Evolutionary conservation across 2,888 invertebrate species (phyloP).

Genomic region (Hydropsyche betteni): DNA sequence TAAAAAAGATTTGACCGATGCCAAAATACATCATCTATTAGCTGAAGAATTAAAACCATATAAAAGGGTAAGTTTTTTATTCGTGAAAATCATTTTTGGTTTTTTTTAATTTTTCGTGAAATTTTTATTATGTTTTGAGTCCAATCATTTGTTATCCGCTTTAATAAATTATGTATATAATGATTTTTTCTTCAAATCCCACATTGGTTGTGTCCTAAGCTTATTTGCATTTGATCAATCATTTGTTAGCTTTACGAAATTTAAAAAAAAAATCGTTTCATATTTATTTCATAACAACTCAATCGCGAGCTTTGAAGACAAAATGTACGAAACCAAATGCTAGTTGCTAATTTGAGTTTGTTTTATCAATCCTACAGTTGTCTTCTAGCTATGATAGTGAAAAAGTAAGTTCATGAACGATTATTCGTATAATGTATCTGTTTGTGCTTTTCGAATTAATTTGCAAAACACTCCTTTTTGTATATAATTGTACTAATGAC

Average conservation of each 20-base stretch:
- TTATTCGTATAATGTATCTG: conserved; percentile 39
- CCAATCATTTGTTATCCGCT: conserved; percentile 17
- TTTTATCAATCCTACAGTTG: conserved; percentile 51
- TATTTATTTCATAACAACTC: not conserved
- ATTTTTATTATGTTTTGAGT: conserved; percentile 20
- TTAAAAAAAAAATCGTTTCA: not conserved
- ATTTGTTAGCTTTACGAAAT: not conserved
- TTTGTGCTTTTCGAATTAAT: conserved; percentile 19
- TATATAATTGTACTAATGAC: not conserved
- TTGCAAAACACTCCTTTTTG: conserved; percentile 23
- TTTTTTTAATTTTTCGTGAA: not conserved
- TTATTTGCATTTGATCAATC: too few species aligned
- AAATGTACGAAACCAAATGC: conserved; percentile 4
- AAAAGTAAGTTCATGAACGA: conserved; percentile 45
- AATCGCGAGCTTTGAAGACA: conserved; percentile 25
- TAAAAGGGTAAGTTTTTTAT: conserved; percentile 72
- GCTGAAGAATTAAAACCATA: conserved; percentile 91
- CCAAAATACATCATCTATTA: conserved; percentile 91
- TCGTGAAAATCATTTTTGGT: not conserved
- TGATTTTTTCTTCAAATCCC: conserved; percentile 32
- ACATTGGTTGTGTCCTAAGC: not conserved
- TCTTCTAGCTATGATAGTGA: conserved; percentile 50
- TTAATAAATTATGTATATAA: conserved; percentile 5
- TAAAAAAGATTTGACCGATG: conserved; percentile 91
- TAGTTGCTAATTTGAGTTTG: conserved; percentile 50